These are phyloP conservation scores for Pygoscelis antarcticus DNA, from an alignment of 2,113 vertebrate species.

Conservation along the genomic window DNA sequence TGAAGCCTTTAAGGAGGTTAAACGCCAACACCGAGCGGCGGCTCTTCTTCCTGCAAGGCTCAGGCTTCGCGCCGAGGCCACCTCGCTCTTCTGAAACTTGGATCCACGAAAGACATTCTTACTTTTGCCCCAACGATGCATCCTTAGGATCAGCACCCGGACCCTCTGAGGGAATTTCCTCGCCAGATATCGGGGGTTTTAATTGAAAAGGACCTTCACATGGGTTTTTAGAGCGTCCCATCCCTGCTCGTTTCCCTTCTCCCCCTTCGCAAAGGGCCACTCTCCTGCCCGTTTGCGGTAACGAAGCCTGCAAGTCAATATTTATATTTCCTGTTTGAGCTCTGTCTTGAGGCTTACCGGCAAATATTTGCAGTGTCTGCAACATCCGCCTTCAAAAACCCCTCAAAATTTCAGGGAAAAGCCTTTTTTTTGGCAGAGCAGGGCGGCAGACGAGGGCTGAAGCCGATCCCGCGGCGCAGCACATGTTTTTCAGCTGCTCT, in stretches of 20 bases:
- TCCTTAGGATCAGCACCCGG: not conserved
- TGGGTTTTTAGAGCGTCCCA: not conserved
- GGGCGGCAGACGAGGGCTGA: not conserved
- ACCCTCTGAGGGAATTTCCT: not conserved
- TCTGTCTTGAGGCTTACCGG: not conserved
- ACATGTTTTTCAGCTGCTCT: not conserved
- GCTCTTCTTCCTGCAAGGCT: not conserved
- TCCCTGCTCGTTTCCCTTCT: not conserved
- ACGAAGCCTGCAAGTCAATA: not conserved
- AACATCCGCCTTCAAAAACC: not conserved
- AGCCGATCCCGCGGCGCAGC: accelerated
- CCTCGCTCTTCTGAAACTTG: not conserved
- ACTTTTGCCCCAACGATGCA: accelerated
- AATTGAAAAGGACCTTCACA: not conserved
- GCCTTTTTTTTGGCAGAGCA: not conserved
- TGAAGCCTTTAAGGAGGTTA: not conserved
- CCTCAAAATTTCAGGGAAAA: not conserved
- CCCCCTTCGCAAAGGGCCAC: not conserved
- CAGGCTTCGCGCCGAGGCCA: not conserved
- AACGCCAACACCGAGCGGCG: accelerated
- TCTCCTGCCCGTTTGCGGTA: no score
- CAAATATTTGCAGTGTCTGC: not conserved
- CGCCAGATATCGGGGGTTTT: no score
- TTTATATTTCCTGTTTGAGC: not conserved
- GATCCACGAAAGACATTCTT: accelerated